Evolutionary conservation across 2,797 vertebrate genomes (phyloP).

Genomic region (Brachyalestes nurse): DNA sequence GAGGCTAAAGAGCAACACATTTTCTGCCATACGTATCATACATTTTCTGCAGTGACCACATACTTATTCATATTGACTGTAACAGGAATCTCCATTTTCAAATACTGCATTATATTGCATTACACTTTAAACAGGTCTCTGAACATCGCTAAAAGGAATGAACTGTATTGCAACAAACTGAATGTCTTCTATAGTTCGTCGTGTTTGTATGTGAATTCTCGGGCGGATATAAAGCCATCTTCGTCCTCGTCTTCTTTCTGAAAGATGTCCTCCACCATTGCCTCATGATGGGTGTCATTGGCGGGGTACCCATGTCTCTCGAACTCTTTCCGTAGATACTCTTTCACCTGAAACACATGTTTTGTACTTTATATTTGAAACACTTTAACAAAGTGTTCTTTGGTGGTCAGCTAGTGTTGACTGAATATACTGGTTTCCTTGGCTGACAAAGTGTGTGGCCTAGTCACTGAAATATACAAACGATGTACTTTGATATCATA

Average conservation of each 20-base stretch:
- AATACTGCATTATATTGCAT: no score
- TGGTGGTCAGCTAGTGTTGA: background rate
- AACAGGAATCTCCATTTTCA: conserved; percentile 5
- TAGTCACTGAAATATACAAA: background rate
- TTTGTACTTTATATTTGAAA: background rate
- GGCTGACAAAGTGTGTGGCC: background rate
- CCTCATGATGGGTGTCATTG: conserved; percentile 93
- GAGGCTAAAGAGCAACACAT: background rate
- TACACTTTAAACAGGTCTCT: background rate
- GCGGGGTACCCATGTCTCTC: conserved; percentile 88
- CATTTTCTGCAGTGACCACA: conserved; percentile 9
- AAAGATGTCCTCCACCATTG: conserved; percentile 93
- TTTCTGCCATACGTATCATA: background rate
- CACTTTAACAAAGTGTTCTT: background rate
- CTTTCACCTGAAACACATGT: conserved; percentile 84
- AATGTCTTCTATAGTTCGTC: conserved; percentile 85
- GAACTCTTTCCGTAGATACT: conserved; percentile 93
- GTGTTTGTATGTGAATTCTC: conserved; percentile 95
- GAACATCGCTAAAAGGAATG: background rate
- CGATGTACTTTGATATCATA: conserved; percentile 56
- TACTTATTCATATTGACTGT: conserved; percentile 7
- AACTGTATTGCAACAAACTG: background rate
- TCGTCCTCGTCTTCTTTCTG: conserved; percentile 93
- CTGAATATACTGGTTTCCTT: background rate
- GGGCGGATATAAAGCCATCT: conserved; percentile 94